Evolutionary conservation across 2,888 invertebrate species (phyloP).

Genomic region (Thysanoteuthis rhombus): DNA sequence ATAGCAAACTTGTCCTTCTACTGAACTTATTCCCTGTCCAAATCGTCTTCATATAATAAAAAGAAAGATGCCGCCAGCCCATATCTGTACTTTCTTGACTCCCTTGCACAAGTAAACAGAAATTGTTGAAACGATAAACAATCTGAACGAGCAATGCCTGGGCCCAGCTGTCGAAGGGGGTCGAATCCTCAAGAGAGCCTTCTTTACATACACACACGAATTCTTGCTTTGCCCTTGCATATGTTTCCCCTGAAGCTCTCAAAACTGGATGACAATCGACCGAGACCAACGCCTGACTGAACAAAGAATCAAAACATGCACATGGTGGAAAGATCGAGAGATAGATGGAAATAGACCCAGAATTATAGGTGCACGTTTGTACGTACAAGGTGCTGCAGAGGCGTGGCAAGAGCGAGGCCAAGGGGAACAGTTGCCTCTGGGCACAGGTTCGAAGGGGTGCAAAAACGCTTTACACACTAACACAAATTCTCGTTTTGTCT

Average conservation of each 20-base stretch:
- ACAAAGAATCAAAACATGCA: too few relatives aligned
- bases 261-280: neutral
- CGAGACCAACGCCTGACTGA: neutral
- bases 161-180: neutral
- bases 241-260: neutral
- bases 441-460: too few relatives aligned
- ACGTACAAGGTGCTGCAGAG: too few relatives aligned
- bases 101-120: neutral
- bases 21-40: neutral
- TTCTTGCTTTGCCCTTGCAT: neutral
- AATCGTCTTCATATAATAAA: neutral
- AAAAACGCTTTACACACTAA: too few relatives aligned
- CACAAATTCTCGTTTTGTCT: too few relatives aligned
- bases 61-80: neutral
- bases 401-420: too few relatives aligned
- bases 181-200: neutral
- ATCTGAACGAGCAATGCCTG: neutral
- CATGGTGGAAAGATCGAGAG: too few relatives aligned
- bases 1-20: too few relatives aligned
- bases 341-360: too few relatives aligned
- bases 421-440: too few relatives aligned
- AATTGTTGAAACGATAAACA: neutral
- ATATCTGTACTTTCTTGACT: neutral
- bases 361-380: too few relatives aligned
- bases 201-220: neutral